phyloP scores from a whole-genome alignment of 2,797 vertebrate species.

The Crotalus adamanteus region DNA sequence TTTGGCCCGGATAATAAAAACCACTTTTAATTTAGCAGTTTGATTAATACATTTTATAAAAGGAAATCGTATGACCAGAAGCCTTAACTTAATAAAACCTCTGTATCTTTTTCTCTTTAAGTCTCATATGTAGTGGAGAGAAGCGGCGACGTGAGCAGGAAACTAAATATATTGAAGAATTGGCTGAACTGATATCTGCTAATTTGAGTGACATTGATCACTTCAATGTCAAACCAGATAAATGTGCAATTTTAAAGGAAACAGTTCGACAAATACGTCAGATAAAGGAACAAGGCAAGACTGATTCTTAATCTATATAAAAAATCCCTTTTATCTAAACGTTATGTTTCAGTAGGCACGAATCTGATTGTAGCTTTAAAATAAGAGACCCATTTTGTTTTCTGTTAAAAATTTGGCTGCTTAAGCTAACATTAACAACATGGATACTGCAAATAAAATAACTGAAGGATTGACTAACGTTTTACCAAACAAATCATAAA shows the following conservation, averaged over 20 bases:
- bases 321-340: neutral
- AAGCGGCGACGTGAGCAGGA: conserved; percentile 97
- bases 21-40: neutral
- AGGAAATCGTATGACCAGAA: neutral
- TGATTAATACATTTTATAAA: neutral
- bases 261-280: conserved; percentile 98
- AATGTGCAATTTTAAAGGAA: conserved; percentile 99
- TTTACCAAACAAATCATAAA: neutral
- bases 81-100: neutral
- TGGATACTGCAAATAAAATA: neutral
- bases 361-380: neutral
- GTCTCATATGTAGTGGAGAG: conserved; percentile 84
- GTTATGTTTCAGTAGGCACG: neutral
- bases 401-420: neutral
- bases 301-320: conserved; percentile 22
- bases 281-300: conserved; percentile 98
- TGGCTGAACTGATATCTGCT: conserved; percentile 98
- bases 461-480: neutral
- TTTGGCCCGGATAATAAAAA: neutral
- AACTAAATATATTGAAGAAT: conserved; percentile 97
- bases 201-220: conserved; percentile 98
- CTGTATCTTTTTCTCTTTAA: conserved; percentile 39
- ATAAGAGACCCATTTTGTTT: neutral
- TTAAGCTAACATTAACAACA: neutral
- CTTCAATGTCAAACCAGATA: conserved; percentile 99